Evolutionary conservation across 2,797 vertebrate genomes (phyloP).

Genomic region (Labroides dimidiatus): DNA sequence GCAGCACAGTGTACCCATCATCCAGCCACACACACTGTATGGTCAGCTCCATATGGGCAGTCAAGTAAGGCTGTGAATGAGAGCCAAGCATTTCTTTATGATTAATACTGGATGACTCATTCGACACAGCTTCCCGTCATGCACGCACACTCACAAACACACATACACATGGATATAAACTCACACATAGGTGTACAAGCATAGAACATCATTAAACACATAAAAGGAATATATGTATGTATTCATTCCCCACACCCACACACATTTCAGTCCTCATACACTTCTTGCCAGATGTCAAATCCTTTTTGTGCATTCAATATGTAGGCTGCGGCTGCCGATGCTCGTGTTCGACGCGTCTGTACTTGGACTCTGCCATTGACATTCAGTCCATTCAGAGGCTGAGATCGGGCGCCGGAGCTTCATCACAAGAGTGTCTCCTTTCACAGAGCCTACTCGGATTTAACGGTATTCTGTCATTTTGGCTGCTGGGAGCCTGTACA

Average conservation of each 20-base stretch:
- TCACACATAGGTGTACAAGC: conserved; percentile 9
- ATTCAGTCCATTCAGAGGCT: conserved; percentile 51
- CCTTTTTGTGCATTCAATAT: conserved; percentile 49
- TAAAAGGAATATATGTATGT: conserved; percentile 42
- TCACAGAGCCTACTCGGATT: conserved; percentile 55
- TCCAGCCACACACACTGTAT: conserved; percentile 18
- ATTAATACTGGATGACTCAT: conserved; percentile 64
- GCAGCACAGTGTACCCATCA: conserved; percentile 9
- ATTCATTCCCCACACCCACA: conserved; percentile 48
- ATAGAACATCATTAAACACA: conserved; percentile 45
- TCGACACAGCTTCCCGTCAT: conserved; percentile 30
- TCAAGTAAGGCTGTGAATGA: conserved; percentile 37
- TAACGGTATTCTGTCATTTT: conserved; percentile 71
- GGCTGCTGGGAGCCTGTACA: conserved; percentile 54
- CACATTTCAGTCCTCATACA: conserved; percentile 30
- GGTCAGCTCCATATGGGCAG: conserved; percentile 43
- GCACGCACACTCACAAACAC: conserved; percentile 11
- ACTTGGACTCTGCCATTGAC: conserved; percentile 48
- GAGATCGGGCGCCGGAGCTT: conserved; percentile 23
- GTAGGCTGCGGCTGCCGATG: conserved; percentile 43
- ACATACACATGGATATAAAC: conserved; percentile 4
- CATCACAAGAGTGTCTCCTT: conserved; percentile 63
- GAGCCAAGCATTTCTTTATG: conserved; percentile 54
- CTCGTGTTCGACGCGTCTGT: conserved; percentile 43
- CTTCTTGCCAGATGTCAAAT: conserved; percentile 60